Conservation (phyloP, 2,113 vertebrate species). For the Pleuronectes platessa region DNA sequence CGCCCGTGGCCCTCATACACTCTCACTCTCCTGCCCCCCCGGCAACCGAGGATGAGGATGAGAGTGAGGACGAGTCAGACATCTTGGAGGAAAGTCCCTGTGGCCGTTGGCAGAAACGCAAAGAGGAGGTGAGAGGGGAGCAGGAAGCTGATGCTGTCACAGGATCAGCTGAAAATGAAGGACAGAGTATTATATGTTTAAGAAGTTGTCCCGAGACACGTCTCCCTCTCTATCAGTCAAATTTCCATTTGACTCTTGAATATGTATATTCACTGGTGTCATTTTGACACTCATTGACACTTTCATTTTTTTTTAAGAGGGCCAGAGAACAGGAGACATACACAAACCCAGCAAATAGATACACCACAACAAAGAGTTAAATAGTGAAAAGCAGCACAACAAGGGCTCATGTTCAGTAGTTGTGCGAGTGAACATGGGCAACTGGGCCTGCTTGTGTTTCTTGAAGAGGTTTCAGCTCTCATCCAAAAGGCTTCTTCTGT, state of each 20-base stretch:
- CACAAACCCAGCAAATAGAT: too few relatives aligned
- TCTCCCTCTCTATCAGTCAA: neutral
- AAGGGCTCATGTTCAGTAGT: too few relatives aligned
- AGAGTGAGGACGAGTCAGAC: slow-evolving; percentile 96
- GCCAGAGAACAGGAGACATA: too few relatives aligned
- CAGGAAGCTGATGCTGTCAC: neutral
- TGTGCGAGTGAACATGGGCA: too few relatives aligned
- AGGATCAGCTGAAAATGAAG: neutral
- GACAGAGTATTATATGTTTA: neutral
- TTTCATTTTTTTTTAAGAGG: too few relatives aligned
- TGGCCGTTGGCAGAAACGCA: slow-evolving; percentile 96
- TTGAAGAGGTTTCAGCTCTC: too few relatives aligned
- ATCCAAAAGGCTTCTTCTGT: too few relatives aligned
- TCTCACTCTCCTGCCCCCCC: slow-evolving; percentile 77
- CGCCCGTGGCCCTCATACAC: slow-evolving; percentile 84
- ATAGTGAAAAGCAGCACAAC: too few relatives aligned
- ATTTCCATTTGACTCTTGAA: neutral
- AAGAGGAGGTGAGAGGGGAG: slow-evolving; percentile 87
- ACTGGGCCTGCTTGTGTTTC: too few relatives aligned
- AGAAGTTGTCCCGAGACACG: neutral
- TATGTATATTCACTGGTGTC: neutral
- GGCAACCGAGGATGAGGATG: slow-evolving; percentile 91
- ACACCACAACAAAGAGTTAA: too few relatives aligned
- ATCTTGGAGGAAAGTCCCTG: slow-evolving; percentile 97
- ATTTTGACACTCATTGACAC: neutral